Evolutionary conservation across 1,140 invertebrate genomes (phyloP), one percentile per base, ranked within the genome.

Genomic region (Frieseomelitta varia): DNA sequence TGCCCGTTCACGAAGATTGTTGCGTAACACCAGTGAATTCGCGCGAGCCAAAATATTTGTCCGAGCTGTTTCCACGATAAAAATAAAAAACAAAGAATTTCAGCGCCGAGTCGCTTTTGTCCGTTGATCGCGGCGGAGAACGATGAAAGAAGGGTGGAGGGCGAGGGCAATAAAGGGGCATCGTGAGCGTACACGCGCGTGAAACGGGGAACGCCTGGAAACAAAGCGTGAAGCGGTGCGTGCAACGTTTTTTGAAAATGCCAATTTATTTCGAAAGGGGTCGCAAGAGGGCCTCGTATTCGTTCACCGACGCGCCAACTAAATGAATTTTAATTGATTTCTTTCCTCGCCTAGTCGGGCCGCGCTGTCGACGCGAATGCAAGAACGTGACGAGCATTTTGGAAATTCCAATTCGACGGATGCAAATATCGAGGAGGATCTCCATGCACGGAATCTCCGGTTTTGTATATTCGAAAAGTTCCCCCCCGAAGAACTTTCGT

Each of bases 161-260:
- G 79, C 34, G 63, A 76, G 74, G 74, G 76, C 76, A 88, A 88
- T 87, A 82, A 83, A 86, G 77, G 85, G 85, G 86, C 80, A 81
- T 69, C 77, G 76, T 58, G 82, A 84, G 21, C 63, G 74, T 71
- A 63, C 76, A 77, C 76, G 84, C 58, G 72, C 58, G 77, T 80
- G 76, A 75, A 77, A 86, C 81, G 69, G 81, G 72, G 86, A 87
- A 85, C 61, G 88, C 67, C 34, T 76, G 84, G 88, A 90, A 88
- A 92, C 92, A 93, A 92, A 90, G 87, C 85, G 86, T 86, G 87
- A 89, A 91, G 81, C 74, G 78, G 78, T 81, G 86, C 87, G 81
- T 89, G 80, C 55, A 89, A 75, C 78, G 61, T 72, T 93, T 91
- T 90, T 91, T 79, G 85, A 93, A 93, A 93, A 92, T 90, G 91